Percentiles rank a stretch among this genome's conserved stretches.
Conservation (phyloP, 2,888 invertebrate species). For the Sinohyriopsis cumingii region DNA sequence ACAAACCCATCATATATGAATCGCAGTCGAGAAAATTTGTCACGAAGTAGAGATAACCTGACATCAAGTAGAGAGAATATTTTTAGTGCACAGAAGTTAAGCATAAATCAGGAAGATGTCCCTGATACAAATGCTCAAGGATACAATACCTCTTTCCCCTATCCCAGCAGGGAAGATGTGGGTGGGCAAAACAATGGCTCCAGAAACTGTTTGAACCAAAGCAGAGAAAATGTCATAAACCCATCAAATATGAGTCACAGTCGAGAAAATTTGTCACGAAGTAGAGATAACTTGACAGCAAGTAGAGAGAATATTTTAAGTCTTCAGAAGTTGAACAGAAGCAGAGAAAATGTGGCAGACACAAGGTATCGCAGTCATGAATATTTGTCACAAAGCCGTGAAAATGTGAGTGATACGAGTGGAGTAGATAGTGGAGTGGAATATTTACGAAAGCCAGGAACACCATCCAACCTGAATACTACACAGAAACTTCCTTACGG, state of each 20-base stretch:
- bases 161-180: no score
- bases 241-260: conserved; percentile 14
- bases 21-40: conserved; percentile 26
- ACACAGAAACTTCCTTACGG: conserved; percentile 1
- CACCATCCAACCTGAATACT: neutral
- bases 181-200: no score
- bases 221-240: conserved; percentile 13
- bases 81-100: conserved; percentile 4
- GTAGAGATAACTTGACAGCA: conserved; percentile 23
- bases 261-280: conserved; percentile 26
- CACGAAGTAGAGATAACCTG: conserved; percentile 23
- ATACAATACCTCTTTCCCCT: no score
- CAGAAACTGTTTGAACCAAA: conserved; percentile 10
- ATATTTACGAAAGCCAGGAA: no score
- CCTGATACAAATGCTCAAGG: no score
- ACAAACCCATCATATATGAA: conserved; percentile 13
- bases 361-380: conserved; percentile 16
- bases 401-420: neutral
- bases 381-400: conserved; percentile 10
- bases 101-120: neutral
- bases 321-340: conserved; percentile 9
- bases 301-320: conserved; percentile 24
- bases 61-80: conserved; percentile 26
- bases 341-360: conserved; percentile 32
- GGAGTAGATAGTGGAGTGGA: no score